Percentiles rank a stretch among this genome's conserved stretches.
Evolutionary conservation across 2,113 vertebrate species (phyloP).

Genomic region (Vulpes lagopus): DNA sequence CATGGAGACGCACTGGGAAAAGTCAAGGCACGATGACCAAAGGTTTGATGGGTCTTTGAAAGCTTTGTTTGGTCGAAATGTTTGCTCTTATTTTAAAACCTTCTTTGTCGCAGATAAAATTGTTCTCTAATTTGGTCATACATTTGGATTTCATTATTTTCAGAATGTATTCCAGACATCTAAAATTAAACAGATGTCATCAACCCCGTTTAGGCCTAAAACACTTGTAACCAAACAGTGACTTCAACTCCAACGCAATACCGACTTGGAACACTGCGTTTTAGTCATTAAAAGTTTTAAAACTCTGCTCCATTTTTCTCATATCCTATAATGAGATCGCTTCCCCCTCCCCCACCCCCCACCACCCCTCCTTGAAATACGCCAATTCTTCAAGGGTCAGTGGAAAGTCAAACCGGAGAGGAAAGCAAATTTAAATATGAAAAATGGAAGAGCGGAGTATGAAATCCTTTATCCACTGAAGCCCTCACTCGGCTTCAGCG

Average conservation of each 20-base stretch:
- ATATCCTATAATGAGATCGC: slow-evolving; percentile 84
- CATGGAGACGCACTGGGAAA: slow-evolving; percentile 46
- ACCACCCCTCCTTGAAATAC: slow-evolving; percentile 64
- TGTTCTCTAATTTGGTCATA: slow-evolving; percentile 84
- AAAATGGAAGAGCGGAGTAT: slow-evolving; percentile 67
- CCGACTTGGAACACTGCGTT: slow-evolving; percentile 73
- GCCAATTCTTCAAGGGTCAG: slow-evolving; percentile 87
- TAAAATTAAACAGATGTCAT: slow-evolving; percentile 90
- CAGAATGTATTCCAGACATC: slow-evolving; percentile 85
- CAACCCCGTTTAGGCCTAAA: slow-evolving; percentile 86
- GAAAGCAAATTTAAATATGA: slow-evolving; percentile 83
- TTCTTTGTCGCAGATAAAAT: slow-evolving; percentile 86
- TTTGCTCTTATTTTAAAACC: slow-evolving; percentile 86
- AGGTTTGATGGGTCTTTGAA: slow-evolving; percentile 68
- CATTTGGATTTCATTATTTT: slow-evolving; percentile 89
- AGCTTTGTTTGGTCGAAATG: slow-evolving; percentile 84
- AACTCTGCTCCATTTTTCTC: slow-evolving; percentile 82
- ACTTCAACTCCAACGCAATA: slow-evolving; percentile 78
- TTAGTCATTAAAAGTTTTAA: slow-evolving; percentile 83
- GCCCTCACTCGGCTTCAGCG: slow-evolving; percentile 55
- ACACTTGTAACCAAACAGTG: slow-evolving; percentile 86
- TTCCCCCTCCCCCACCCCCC: neutral
- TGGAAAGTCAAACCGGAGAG: slow-evolving; percentile 85
- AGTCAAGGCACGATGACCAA: slow-evolving; percentile 66
- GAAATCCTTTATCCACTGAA: slow-evolving; percentile 69